Base-by-base conservation (phyloP, 2,797 vertebrate species). In the Bryconaethiops microstoma region DNA sequence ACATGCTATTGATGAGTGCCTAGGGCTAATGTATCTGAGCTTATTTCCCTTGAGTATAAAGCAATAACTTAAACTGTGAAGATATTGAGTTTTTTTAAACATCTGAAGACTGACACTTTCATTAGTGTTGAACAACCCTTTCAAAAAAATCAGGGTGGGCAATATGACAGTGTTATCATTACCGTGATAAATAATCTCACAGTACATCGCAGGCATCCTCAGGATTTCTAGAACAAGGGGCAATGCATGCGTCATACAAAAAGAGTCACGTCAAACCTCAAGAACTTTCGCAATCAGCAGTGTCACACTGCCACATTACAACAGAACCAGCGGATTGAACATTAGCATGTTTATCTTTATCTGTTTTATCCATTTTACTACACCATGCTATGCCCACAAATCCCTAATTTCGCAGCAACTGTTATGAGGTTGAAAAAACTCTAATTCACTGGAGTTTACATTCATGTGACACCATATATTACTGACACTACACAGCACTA, bases 31-130 rank as follows among this genome's bases (percentile, higher is more conserved):
- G 25, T 25, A 80, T 62, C 29, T 25, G 9, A 75, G 19, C 14
- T 68, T 60, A 75, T 75, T 69, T 70, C 64, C 65, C 55, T 42
- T 62, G 54, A 50, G 25, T 14, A 40, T 40, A 52, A 40, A 69
- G 64, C n/a, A 69, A 60, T 50, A 48, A 23, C 14, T 60, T 60
- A 60, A 39, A 73, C 70, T 57, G 29, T 52, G 21, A 39, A 25
- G 19, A 57, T 57, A 73, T 73, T 73, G 70, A 73, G 52, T 57
- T 57, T 57, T 73, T 52, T 14, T 29, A 45, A 45, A 19, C 65
- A 21, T 45, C 19, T 68, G 50, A 73, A 40, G 52, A 67, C 19
- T 62, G 62, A 74, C 13, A 68, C 40, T 71, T 74, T 39, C 45
- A 50, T 64, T 16, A 79, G 35, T 55, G 40, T 12, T 55, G 40